phyloP scores from a whole-genome alignment of 1,140 invertebrate genomes.

The Calosoma granatense region DNA sequence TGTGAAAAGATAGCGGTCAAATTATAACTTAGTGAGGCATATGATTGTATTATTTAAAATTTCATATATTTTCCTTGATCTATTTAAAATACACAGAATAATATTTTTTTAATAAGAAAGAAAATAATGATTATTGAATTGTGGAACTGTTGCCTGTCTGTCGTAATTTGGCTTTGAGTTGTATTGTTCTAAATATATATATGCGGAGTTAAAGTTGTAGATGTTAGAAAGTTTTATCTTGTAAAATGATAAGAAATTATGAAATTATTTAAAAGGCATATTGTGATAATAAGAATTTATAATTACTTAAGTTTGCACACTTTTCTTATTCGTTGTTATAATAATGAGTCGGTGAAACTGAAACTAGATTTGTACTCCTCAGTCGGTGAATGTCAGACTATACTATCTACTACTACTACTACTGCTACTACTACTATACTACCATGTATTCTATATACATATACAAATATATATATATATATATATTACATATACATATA shows the following conservation, averaged over 20 bases:
- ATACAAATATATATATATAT: too few species aligned
- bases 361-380: too few species aligned
- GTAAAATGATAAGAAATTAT: neutral
- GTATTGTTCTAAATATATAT: constrained; percentile 8
- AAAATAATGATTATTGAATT: neutral
- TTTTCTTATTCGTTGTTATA: neutral
- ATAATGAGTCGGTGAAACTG: too few species aligned
- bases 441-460: too few species aligned
- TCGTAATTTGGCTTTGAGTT: constrained; percentile 6
- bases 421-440: too few species aligned
- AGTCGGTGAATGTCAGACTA: too few species aligned
- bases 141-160: neutral
- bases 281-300: constrained; percentile 6
- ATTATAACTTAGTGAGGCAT: constrained; percentile 5
- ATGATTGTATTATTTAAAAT: constrained; percentile 7
- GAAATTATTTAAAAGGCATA: constrained; percentile 9
- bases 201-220: constrained; percentile 7
- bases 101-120: constrained; percentile 7
- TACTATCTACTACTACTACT: too few species aligned
- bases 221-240: constrained; percentile 6
- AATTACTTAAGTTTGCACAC: constrained; percentile 1
- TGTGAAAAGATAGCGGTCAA: constrained; percentile 2
- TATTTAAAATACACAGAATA: neutral
- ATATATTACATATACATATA: too few species aligned
- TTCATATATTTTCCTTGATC: neutral